Evolutionary conservation across 2,797 vertebrate species (phyloP).

Genomic region (Trematomus bernacchii): DNA sequence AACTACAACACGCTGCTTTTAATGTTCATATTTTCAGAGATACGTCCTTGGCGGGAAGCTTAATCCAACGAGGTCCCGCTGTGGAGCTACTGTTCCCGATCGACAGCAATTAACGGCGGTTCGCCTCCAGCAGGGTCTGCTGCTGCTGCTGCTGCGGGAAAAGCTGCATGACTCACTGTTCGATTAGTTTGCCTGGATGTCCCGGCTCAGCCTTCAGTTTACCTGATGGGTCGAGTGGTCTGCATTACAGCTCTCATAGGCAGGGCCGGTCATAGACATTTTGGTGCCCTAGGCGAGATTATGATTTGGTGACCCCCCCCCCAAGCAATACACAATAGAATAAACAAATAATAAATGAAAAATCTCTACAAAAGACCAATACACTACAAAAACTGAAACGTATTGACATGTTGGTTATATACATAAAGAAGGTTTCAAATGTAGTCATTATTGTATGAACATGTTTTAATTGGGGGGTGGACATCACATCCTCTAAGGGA

Average conservation of each 20-base stretch:
- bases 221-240: constrained; percentile 4
- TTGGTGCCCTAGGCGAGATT: no score
- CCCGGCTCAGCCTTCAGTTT: constrained; percentile 19
- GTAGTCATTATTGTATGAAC: no score
- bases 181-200: constrained; percentile 71
- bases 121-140: constrained; percentile 27
- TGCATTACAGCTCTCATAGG: not conserved
- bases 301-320: no score
- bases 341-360: no score
- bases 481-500: no score
- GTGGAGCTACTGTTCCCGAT: constrained; percentile 14
- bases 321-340: no score
- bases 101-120: constrained; percentile 46
- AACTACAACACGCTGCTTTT: not conserved
- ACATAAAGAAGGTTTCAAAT: no score
- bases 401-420: no score
- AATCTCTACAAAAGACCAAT: no score
- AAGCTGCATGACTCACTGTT: constrained; percentile 61
- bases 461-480: no score
- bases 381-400: no score
- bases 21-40: not conserved
- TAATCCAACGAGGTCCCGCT: not conserved
- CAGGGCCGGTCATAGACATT: no score
- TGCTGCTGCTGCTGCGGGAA: constrained; percentile 60
- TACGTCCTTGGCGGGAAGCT: not conserved